Evolutionary conservation across 2,888 invertebrate genomes (phyloP).

Genomic region (Hoplodrina blanda): DNA sequence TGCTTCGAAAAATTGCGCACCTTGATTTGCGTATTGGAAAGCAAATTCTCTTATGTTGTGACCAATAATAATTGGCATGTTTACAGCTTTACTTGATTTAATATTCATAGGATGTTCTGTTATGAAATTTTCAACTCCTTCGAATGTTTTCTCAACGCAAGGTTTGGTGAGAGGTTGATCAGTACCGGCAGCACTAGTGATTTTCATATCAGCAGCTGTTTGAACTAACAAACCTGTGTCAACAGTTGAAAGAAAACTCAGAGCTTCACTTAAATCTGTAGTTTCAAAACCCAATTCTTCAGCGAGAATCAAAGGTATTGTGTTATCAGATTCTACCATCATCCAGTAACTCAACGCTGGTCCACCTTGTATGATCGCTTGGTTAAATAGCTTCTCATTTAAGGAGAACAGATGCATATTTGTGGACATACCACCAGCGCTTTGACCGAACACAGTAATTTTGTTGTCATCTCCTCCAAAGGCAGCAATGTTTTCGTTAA

Average conservation of each 20-base stretch:
- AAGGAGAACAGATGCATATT: constrained; percentile 46
- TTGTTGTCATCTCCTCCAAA: constrained; percentile 67
- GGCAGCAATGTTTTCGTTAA: constrained; percentile 66
- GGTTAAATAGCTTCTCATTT: constrained; percentile 44
- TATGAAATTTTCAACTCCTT: constrained; percentile 51
- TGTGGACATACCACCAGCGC: constrained; percentile 66
- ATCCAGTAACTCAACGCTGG: constrained; percentile 44
- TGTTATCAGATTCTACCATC: constrained; percentile 38
- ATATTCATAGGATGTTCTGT: constrained; percentile 46
- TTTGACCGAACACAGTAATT: constrained; percentile 68
- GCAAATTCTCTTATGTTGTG: constrained; percentile 36
- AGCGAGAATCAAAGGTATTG: constrained; percentile 34
- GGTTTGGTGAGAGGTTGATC: constrained; percentile 48
- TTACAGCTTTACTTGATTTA: constrained; percentile 20
- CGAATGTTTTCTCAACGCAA: constrained; percentile 47
- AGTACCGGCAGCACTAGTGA: background rate
- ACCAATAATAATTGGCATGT: constrained; percentile 39
- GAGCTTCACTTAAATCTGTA: constrained; percentile 26
- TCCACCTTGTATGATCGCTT: constrained; percentile 47
- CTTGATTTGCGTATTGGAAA: constrained; percentile 12
- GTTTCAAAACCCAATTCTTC: constrained; percentile 24
- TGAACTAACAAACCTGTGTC: constrained; percentile 11
- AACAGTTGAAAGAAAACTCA: constrained; percentile 29
- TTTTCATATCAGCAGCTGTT: constrained; percentile 17
- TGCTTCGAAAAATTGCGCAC: constrained; percentile 17